Percentiles rank a stretch among this genome's conserved stretches.
Conservation (phyloP, 2,113 vertebrate species). For the Rhombomys opimus region DNA sequence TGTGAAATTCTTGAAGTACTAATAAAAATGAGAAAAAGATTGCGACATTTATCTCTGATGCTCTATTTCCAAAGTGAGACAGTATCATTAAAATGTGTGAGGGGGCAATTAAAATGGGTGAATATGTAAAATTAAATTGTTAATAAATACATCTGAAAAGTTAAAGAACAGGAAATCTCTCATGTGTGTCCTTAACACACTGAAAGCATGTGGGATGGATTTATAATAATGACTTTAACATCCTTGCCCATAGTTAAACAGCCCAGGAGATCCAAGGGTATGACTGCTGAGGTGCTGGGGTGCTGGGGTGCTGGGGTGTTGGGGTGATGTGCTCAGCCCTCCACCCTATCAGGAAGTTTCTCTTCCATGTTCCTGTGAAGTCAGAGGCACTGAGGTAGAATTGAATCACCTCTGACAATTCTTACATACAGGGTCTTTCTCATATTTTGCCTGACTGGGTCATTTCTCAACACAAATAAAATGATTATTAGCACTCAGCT, state of each 20-base stretch:
- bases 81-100: background rate
- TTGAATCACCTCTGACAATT: background rate
- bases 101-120: background rate
- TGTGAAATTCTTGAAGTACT: background rate
- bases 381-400: background rate
- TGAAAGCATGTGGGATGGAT: background rate
- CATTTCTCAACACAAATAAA: background rate
- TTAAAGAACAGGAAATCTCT: background rate
- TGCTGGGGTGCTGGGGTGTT: too few relatives aligned
- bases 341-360: background rate
- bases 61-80: background rate
- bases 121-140: background rate
- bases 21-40: background rate
- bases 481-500: background rate
- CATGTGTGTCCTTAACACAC: background rate
- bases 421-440: background rate
- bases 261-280: background rate
- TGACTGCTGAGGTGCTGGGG: too few relatives aligned
- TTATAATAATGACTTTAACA: background rate
- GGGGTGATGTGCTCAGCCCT: background rate
- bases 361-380: background rate
- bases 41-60: background rate
- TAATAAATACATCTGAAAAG: background rate
- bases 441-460: background rate
- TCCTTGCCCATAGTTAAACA: background rate